Evolutionary conservation across 2,113 vertebrate species (phyloP), one percentile per base, ranked within the genome.

Genomic region (Indicator maculatus): DNA sequence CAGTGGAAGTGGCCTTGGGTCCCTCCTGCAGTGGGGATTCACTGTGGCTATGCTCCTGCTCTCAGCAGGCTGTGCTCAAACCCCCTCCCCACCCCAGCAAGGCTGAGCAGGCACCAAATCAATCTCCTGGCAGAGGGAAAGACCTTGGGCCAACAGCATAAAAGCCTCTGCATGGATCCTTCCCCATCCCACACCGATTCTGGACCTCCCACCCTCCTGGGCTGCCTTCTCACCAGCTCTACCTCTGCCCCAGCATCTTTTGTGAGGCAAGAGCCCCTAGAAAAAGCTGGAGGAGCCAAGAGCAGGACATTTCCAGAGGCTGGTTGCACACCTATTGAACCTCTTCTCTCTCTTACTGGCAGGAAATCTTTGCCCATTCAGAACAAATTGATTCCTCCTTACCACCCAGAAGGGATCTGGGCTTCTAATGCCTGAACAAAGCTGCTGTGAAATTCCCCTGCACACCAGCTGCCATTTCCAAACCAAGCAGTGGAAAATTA

Each of bases 351-450:
- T 84, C 52, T 58, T 21, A 21, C 63, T 80, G 89, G 74, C 94
- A 87, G 83, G 92, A 95, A 93, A 96, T 93, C 86, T 89, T 93
- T 91, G 84, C 81, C 45, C 50, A 80, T 85, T 94, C 81, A 38
- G 93, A 96, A 76, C 74, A 91, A 87, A 96, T 66, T 76, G 91
- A 95, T 89, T 95, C 74, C 80, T 75, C 76, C 78, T 94, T 93
- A 89, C 87, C 52, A 36, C 45, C 82, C 79, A 79, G 75, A 89
- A 93, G 82, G 12, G 71, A 87, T 73, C 65, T 76, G 19, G 1
- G 45, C 44, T 92, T 33, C 65, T 60, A 52, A 73, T 16, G 59
- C 87, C 85, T 8, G 17, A 80, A 52, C 41, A 64, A 52, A 85
- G 81, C 73, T 38, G 59, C 78, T 89, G 74, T 63, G 50, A 76